Evolutionary conservation across 37 sponge, comb jelly and placozoan genomes (phyloP), one percentile per base, ranked within the genome.

Genomic region (Cladorhizidae sp.): DNA sequence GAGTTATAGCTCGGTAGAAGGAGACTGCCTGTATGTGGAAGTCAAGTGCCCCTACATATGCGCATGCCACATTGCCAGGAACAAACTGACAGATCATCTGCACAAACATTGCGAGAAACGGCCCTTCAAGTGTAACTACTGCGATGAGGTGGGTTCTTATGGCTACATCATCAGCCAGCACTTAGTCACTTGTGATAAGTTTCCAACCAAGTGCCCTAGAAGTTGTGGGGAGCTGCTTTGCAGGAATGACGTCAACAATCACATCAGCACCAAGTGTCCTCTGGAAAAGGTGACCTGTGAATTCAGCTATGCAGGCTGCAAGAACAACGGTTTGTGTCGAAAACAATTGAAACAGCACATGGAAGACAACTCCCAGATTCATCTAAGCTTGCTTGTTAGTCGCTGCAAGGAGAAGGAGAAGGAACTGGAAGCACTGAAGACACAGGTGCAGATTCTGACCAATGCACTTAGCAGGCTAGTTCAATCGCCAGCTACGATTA

Each of bases 221-320:
- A 36, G 38, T 29, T 81, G 81, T 28, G 42, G n/a, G 3, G 72
- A 32, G 39, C 3, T 40, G 3, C 26, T 81, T 6, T 70, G 35
- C 20, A 28, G 81, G 36, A 31, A 69, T n/a, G 58, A 81, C 18
- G 14, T 72, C 25, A 22, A 81, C 5, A 39, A 39, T 6, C 81
- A 81, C 45, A 12, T 81, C 26, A 40, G 21, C 1, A 33, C 26
- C 1, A 45, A 69, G 22, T 81, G 81, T 40, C 72, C 72, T 0
- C 59, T 59, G 6, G 21, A 69, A 37, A 32, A 26, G 2, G 72
- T 81, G 7, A 41, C 59, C 0, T 81, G 81, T 55, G 57, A 52
- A 37, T 71, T 72, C 81, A 23, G 35, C 31, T 71, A 81, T 58
- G 61, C 61, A n/a, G 84, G 84, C 9, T 83, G 84, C 50, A 65